phyloP scores from a whole-genome alignment of 2,888 invertebrate genomes.

The Parelbella ahira region DNA sequence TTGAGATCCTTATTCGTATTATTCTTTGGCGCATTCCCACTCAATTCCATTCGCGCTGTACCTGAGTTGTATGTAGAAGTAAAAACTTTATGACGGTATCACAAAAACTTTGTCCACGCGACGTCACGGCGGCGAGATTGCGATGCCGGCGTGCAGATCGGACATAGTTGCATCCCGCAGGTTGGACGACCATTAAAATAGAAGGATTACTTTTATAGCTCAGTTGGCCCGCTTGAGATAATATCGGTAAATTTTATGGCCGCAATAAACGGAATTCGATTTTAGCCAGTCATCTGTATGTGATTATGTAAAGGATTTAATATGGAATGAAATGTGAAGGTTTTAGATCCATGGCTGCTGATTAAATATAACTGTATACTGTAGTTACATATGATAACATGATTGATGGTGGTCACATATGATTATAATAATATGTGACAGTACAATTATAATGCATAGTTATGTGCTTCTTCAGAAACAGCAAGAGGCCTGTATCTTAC shows the following conservation, averaged over 20 bases:
- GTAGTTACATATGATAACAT: too few relatives aligned
- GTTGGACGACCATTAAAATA: conserved; percentile 74
- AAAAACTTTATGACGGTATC: conserved; percentile 24
- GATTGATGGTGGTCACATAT: too few relatives aligned
- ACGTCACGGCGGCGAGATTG: conserved; percentile 16
- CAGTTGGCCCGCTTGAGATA: conserved; percentile 72
- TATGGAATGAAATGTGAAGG: too few relatives aligned
- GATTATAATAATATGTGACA: too few relatives aligned
- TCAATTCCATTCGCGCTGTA: conserved; percentile 12
- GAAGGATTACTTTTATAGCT: conserved; percentile 76
- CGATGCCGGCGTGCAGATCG: conserved; percentile 36
- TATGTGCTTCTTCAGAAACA: too few relatives aligned
- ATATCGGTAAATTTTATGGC: conserved; percentile 77
- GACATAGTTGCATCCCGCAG: conserved; percentile 71
- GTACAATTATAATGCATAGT: too few relatives aligned
- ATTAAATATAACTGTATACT: too few relatives aligned
- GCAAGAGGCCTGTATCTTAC: too few relatives aligned
- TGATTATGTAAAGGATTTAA: conserved; percentile 62
- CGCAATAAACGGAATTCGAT: conserved; percentile 76
- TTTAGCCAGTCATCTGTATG: conserved; percentile 72
- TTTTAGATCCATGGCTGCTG: too few relatives aligned
- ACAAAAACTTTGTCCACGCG: conserved; percentile 23
- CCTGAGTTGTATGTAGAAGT: conserved; percentile 20
- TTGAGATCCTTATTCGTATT: too few relatives aligned
- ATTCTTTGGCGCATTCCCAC: neutral